phyloP scores from a whole-genome alignment of 1,140 invertebrate species.

The Onthophagus taurus region DNA sequence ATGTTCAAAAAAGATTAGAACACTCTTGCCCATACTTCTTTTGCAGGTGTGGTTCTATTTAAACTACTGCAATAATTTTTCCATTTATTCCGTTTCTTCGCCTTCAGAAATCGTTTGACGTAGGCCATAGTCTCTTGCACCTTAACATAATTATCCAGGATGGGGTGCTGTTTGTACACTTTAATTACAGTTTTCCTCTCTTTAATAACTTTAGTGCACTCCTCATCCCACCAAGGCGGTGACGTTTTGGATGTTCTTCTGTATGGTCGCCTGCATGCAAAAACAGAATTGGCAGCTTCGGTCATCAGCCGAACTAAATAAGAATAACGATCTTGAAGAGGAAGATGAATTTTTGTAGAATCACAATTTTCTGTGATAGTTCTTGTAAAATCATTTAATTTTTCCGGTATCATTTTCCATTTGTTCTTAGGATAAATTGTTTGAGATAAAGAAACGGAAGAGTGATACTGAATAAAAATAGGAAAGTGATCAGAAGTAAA shows the following conservation, averaged over 20 bases:
- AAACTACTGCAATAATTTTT: not conserved
- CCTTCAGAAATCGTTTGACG: not conserved
- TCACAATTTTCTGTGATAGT: not conserved
- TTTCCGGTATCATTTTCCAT: not conserved
- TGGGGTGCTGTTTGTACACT: not conserved
- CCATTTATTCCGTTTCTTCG: not conserved
- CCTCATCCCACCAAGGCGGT: not conserved
- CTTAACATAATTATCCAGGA: not conserved
- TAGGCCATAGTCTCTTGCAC: not conserved
- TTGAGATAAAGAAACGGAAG: not conserved
- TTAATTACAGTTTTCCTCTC: not conserved
- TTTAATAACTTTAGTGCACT: not conserved
- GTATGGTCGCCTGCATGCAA: not conserved
- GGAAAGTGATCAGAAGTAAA: conserved; percentile 1
- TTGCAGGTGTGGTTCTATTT: not conserved
- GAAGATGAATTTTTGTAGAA: not conserved
- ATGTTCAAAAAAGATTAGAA: conserved; percentile 51
- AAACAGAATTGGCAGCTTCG: not conserved
- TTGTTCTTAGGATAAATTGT: not conserved
- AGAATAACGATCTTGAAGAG: not conserved
- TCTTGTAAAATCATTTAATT: not conserved
- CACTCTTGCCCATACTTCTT: not conserved
- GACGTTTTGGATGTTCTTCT: not conserved
- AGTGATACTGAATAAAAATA: not conserved
- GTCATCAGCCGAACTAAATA: not conserved